Evolutionary conservation across 2,797 vertebrate genomes (phyloP), one percentile per base, ranked within the genome.

Genomic region (Sciaenops ocellatus): DNA sequence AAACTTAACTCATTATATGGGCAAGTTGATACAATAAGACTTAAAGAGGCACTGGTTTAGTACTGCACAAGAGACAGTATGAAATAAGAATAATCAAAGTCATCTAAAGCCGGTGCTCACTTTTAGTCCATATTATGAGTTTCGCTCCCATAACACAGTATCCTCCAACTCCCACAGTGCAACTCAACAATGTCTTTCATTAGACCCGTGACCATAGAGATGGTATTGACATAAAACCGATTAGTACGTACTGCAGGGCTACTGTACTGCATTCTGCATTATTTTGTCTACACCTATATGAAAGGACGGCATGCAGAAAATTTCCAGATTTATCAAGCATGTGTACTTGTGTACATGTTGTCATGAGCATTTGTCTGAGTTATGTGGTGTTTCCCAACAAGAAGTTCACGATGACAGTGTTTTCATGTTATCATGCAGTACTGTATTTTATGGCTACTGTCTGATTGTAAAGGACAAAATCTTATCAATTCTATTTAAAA

Each of bases 401-500:
- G 4, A 71, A 22, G 10, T 24, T 44, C 26, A 76, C 2, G 8
- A 57, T 47, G 34, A 46, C 26, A 73, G 11, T 57, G 5, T 69
- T 52, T 28, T 52, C 42, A 41, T 26, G 26, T 80, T 51, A 73
- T 75, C n/a, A 2, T 16, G 22, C 30, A 48, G 30, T 57, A 5
- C 18, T 66, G 42, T 52, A 16, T 34, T 67, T 68, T 59, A 76
- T 67, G n/a, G 10, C 15, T 34, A 47, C 42, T 24, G 15, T 44
- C 68, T 13, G 6, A 46, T 64, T 38, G 1, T 44, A 63, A 72
- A 70, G 63, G 54, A 13, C 57, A 75, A 24, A 64, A 38, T 38
- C 34, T 38, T 38, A 38, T 34, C 34, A 34, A 34, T 34, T 34
- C 34, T 70, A 44, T 78, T 75, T 50, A n/a, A 8, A 47, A 18